Percentiles rank a stretch among this genome's conserved stretches.
These are phyloP conservation scores for Ips typographus DNA, from an alignment of 1,140 invertebrate genomes.

Conservation along the genomic window DNA sequence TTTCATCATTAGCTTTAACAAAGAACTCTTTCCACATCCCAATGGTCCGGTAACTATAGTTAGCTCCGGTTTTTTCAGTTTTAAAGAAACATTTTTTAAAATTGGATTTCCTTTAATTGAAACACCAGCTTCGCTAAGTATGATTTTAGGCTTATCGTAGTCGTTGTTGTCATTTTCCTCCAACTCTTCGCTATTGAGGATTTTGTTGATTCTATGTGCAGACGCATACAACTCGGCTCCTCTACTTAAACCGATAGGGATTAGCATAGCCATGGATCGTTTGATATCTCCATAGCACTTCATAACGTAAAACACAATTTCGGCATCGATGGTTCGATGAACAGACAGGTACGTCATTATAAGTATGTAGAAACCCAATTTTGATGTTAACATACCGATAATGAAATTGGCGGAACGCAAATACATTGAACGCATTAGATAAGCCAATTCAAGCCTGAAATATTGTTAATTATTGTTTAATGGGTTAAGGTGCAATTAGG, in stretches of 20 bases:
- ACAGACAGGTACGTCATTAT: conserved; percentile 73
- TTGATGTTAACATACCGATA: conserved; percentile 60
- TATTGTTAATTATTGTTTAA: conserved; percentile 9
- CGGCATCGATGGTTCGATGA: conserved; percentile 67
- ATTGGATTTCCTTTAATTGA: conserved; percentile 50
- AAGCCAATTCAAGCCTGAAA: conserved; percentile 40
- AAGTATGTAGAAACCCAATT: conserved; percentile 52
- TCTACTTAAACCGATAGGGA: conserved; percentile 69
- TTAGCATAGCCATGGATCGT: conserved; percentile 70
- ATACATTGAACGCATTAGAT: conserved; percentile 37
- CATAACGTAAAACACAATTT: conserved; percentile 74
- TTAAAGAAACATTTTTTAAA: conserved; percentile 50
- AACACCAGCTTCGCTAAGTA: conserved; percentile 40
- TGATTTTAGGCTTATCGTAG: conserved; percentile 26
- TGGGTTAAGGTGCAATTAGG: not conserved
- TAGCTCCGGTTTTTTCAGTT: conserved; percentile 55
- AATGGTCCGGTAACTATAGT: conserved; percentile 75
- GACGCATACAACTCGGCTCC: conserved; percentile 54
- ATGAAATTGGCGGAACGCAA: conserved; percentile 34
- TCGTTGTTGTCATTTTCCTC: conserved; percentile 10
- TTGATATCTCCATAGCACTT: conserved; percentile 74
- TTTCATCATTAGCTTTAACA: conserved; percentile 69
- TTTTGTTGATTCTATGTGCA: conserved; percentile 39
- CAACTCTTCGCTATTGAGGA: conserved; percentile 39
- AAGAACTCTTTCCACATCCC: conserved; percentile 79